Evolutionary conservation across 2,888 invertebrate genomes (phyloP).

Genomic region (Phortica magna): DNA sequence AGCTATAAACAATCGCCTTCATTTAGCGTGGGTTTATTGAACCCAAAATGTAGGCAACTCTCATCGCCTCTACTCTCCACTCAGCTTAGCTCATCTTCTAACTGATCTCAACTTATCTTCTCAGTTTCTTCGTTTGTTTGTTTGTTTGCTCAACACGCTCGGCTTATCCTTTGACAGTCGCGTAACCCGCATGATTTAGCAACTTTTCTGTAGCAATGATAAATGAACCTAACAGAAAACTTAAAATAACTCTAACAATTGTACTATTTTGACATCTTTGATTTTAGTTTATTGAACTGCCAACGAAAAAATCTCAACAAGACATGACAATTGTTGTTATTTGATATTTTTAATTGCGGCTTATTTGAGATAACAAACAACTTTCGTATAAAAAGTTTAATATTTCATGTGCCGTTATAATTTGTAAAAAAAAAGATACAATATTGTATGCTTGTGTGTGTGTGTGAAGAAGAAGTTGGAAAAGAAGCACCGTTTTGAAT

Average conservation of each 20-base stretch:
- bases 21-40: too few species aligned
- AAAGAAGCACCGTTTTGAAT: slow-evolving; percentile 26
- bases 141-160: background rate
- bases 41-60: too few species aligned
- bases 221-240: background rate
- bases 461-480: background rate
- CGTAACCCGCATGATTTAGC: slow-evolving; percentile 29
- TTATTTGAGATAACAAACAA: background rate
- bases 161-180: background rate
- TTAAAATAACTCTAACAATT: background rate
- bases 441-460: too few species aligned
- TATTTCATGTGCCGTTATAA: slow-evolving; percentile 13
- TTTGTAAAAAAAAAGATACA: background rate
- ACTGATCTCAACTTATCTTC: background rate
- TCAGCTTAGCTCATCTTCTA: too few species aligned
- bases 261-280: slow-evolving; percentile 12
- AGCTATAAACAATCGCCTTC: too few species aligned
- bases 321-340: too few species aligned
- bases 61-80: too few species aligned
- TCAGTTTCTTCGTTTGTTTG: background rate
- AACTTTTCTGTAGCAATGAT: background rate
- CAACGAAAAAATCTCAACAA: background rate
- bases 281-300: slow-evolving; percentile 13
- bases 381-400: slow-evolving; percentile 6
- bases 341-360: too few species aligned